Base-by-base conservation (phyloP, 1,140 invertebrate genomes). In the Sitobion miscanthi region DNA sequence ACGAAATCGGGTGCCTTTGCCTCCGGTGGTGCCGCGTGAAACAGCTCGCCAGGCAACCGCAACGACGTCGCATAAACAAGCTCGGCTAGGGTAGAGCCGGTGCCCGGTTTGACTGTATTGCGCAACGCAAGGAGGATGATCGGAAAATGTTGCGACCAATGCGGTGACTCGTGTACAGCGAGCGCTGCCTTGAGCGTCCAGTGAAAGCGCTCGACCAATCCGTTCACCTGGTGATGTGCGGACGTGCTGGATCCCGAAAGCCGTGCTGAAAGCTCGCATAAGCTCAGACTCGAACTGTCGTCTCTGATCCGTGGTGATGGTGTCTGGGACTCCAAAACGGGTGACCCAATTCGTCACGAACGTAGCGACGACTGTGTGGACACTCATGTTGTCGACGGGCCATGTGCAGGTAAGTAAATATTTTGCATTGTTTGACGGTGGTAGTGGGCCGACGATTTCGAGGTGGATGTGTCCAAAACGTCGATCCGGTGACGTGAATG, bases 141-240 rank as follows among this genome's bases (percentile, higher is more conserved):
- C 47, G 94, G 94, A 52, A 57, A 94, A 91, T 35, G 35, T 35
- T 35, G 35, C 35, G 35, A 35, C 35, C 35, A 35, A 35, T 35
- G 35, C 35, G 35, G 82, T 94, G 45, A 95, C 45, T 47, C 45
- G 45, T 47, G 45, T 47, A 8, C 45, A 47, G 45, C 45, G 45
- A 47, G 45, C 8, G 95, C 94, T 42, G 94, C 88, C 94, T 96
- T 96, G 30, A 96, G 94, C 85, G 94, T 92, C 2, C 95, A 93
- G 94, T 96, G 95, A 23, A 94, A 90, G 6, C 45, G 82, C 45
- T 47, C 45, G 45, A 47, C 45, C 3, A 47, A 5, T 8, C 95
- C 95, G 90, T 96, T 95, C 5, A 94, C 23, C 21, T 94, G 95
- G 93, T 0, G 95, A 95, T 0, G 95, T 96, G 42, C 94, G 1